Evolutionary conservation across 2,797 vertebrate genomes (phyloP), one percentile per base, ranked within the genome.

Genomic region (Eulemur mongoz): DNA sequence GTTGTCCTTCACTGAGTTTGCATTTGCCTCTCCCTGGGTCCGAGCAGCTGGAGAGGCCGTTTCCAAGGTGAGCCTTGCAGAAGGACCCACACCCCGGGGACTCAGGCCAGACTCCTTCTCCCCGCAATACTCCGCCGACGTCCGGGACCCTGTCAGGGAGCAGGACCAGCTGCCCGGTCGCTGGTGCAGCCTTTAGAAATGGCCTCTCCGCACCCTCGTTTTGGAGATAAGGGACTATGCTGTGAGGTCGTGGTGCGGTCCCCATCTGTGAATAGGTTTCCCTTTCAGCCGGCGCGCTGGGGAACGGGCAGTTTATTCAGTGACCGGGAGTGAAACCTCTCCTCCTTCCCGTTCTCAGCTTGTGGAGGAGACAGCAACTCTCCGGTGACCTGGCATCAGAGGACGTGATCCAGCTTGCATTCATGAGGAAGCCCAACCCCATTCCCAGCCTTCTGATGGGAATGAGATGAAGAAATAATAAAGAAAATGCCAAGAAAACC

Each of bases 401-500:
- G 43, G 48, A 67, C 13, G 1, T 5, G 38, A 73, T 65, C 63
- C 69, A 57, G n/a, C 32, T 65, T 7, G 0, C 5, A 27, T 90
- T 91, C 50, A n/a, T 45, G n/a, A 93, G 43, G 65, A 73, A 96
- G 48, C 45, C 61, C 54, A 82, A 22, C 32, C 65, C 59, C 27
- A 30, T 54, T 67, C 69, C 83, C 72, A 81, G 59, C 5, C 83
- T 82, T 94, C 25, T 35, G 75, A 76, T 80, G 87, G 61, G 48
- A 83, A 79, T 0, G 0, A 69, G 54, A 84, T 20, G n/a, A 93
- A 95, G 84, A 92, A 92, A 91, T 52, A 92, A 95, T 80, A 95
- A 88, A 90, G 88, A 93, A 93, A 96, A 93, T 48, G 91, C 84
- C 88, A 95, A 96, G 81, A 90, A 90, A 84, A 88, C 81, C 59